These are phyloP conservation scores for Apistogramma diplotaenia DNA, from an alignment of 2,113 vertebrate species.

Conservation along the genomic window DNA sequence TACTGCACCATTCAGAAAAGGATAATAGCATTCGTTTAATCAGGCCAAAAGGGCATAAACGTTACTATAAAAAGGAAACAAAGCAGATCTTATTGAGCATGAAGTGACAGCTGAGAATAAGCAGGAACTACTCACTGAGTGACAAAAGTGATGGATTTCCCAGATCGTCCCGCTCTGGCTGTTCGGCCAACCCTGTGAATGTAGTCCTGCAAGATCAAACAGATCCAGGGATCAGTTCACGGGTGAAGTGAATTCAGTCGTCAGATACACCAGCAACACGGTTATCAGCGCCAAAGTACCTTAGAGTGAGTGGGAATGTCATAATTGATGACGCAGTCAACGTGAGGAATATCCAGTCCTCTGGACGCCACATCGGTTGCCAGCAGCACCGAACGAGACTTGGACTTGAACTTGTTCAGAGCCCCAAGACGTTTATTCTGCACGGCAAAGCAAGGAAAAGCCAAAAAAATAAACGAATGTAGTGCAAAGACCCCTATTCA, in stretches of 20 bases:
- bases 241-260: not conserved
- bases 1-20: not conserved
- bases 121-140: conserved; percentile 83
- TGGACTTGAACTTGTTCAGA: conserved; percentile 98
- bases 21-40: not conserved
- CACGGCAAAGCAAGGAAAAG: not conserved
- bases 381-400: conserved; percentile 91
- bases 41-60: not conserved
- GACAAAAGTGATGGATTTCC: conserved; percentile 96
- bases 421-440: conserved; percentile 94
- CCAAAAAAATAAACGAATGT: not conserved
- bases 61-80: rapidly evolving
- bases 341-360: conserved; percentile 95
- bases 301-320: conserved; percentile 99
- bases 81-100: not conserved
- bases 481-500: not conserved
- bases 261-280: not conserved
- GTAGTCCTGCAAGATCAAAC: conserved; percentile 83
- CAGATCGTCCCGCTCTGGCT: conserved; percentile 92
- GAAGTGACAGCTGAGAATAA: not conserved
- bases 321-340: conserved; percentile 97
- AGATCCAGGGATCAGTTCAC: not conserved
- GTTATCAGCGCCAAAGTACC: conserved; percentile 62
- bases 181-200: conserved; percentile 96
- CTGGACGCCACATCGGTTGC: conserved; percentile 97